Percentiles rank a stretch among this genome's conserved stretches.
Evolutionary conservation across 2,797 vertebrate species (phyloP).

Genomic region (Enteromius argenteus): DNA sequence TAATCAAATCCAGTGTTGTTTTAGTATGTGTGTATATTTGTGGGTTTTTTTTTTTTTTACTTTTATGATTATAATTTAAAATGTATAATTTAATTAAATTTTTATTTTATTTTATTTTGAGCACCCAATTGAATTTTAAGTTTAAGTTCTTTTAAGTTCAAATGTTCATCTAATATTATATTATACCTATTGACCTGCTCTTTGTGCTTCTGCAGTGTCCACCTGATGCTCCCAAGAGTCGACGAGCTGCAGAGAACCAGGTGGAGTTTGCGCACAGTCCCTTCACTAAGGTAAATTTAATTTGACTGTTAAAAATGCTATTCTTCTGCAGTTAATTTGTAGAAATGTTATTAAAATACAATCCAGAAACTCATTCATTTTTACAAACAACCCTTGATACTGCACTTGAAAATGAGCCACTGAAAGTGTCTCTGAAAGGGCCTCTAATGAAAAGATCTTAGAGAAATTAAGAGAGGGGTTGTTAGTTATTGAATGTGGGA

Average conservation of each 20-base stretch:
- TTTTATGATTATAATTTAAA: too few species aligned
- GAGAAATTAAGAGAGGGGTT: neutral
- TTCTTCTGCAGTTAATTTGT: neutral
- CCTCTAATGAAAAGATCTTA: slow-evolving; percentile 3
- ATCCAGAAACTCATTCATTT: neutral
- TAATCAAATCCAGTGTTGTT: neutral
- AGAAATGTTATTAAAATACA: neutral
- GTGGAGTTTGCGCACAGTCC: slow-evolving; percentile 81
- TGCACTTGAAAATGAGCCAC: neutral
- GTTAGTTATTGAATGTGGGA: neutral
- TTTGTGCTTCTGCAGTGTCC: slow-evolving; percentile 80
- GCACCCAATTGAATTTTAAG: neutral
- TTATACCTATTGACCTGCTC: neutral
- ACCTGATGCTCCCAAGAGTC: slow-evolving; percentile 86
- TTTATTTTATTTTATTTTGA: neutral
- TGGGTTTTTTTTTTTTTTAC: neutral
- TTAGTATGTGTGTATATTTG: too few species aligned
- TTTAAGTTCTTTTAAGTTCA: neutral
- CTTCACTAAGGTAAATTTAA: slow-evolving; percentile 78
- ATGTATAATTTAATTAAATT: neutral
- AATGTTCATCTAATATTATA: neutral
- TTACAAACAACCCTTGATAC: neutral
- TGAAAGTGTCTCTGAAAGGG: slow-evolving; percentile 13
- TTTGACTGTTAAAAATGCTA: neutral
- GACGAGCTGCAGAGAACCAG: slow-evolving; percentile 90